Base-by-base conservation (phyloP, 2,888 invertebrate species). In the Rhamphomyia laevipes region DNA sequence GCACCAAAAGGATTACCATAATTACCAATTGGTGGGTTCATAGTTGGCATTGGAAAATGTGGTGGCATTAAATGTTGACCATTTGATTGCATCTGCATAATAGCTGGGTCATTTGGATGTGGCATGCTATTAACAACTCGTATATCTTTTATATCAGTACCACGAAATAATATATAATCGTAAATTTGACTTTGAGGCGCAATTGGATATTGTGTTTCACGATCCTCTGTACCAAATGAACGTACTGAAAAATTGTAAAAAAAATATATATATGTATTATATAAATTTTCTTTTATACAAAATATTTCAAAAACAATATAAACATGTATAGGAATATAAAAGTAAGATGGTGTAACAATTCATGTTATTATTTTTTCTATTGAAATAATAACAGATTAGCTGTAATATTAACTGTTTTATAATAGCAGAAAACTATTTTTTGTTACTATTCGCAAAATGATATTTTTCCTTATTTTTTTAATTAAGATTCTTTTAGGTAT, bases 121-220 rank as follows among this genome's bases (percentile, higher is more conserved):
- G 86, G 82, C 56, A 84, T 81, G 47, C 83, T 84, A 76, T 84
- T 86, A 53, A 97, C 86, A 46, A 99, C 94, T 69, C 94, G 82
- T 64, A 99, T 91, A 71, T 99, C 97, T 75, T 99, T 99, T 65
- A 99, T 99, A 71, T 99, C 99, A 57, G 91, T 86, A 43, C 97
- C 97, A 58, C 96, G 82, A 74, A 99, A 99, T 60, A 99, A 80
- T 64, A 99, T 99, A 73, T 95, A 99, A 68, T 99, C 97, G 71
- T 96, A 99, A 48, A 97, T 87, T 72, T 99, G 96, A 73, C 91
- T 93, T 70, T 96, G 88, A 17, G 95, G 91, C 47, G 95, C 90
- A 49, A 99, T 94, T 53, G 93, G 93, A 67, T 86, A 89, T 65
- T 91, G 89, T 6, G 95, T 90, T 62, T 94, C 93, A 44, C 99